phyloP scores from a whole-genome alignment of 2,797 vertebrate species.

The Myripristis jacobus region DNA sequence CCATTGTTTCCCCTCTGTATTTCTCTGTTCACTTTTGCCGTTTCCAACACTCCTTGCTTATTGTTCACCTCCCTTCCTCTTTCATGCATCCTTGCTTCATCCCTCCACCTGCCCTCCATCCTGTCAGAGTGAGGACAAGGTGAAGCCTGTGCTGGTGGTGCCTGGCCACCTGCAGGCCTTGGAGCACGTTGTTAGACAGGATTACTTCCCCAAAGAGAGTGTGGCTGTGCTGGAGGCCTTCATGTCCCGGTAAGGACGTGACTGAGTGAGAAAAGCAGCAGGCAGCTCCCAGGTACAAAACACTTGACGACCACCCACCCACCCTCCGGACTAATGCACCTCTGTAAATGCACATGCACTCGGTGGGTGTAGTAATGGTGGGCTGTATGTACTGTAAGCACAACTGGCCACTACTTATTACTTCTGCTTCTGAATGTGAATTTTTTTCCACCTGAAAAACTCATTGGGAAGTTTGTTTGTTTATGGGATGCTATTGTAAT shows the following conservation, averaged over 20 bases:
- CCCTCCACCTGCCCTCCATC: too few species aligned
- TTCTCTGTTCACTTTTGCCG: neutral
- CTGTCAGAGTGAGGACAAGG: constrained; percentile 93
- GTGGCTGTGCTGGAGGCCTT: constrained; percentile 90
- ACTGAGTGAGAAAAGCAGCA: constrained; percentile 71
- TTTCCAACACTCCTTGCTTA: neutral
- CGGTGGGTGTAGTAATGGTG: neutral
- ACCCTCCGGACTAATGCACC: constrained; percentile 21
- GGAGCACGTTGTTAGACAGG: constrained; percentile 92
- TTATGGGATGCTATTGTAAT: neutral
- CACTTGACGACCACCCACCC: neutral
- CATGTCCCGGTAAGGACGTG: constrained; percentile 88
- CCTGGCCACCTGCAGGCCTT: constrained; percentile 92
- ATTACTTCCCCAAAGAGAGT: constrained; percentile 93
- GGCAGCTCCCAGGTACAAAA: constrained; percentile 68
- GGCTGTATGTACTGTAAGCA: constrained; percentile 13
- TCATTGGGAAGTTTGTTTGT: too few species aligned
- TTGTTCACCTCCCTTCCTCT: neutral
- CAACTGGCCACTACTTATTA: neutral
- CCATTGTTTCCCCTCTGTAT: neutral
- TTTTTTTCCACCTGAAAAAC: neutral
- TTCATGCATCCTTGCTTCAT: too few species aligned
- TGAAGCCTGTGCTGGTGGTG: constrained; percentile 89
- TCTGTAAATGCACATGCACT: constrained; percentile 25
- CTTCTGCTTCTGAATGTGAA: too few species aligned